These are phyloP conservation scores for Brachymystax lenok DNA, from an alignment of 2,797 vertebrate species.

Conservation along the genomic window DNA sequence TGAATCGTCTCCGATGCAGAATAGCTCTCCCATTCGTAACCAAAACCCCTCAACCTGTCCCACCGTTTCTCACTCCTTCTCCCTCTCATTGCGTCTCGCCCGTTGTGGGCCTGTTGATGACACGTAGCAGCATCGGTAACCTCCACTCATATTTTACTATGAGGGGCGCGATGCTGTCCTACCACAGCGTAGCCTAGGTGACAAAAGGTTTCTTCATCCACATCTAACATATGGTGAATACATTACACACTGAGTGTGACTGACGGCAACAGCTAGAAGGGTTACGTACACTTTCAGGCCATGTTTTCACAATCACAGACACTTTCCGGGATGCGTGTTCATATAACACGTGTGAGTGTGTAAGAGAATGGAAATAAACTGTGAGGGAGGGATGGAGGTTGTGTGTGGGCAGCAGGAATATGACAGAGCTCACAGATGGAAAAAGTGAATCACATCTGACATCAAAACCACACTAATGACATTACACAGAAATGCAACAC, in stretches of 20 bases:
- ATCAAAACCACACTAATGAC: conserved; percentile 22
- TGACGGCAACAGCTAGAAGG: conserved; percentile 59
- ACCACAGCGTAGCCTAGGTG: conserved; percentile 48
- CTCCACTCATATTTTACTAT: conserved; percentile 50
- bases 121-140: conserved; percentile 38
- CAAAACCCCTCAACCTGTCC: background rate
- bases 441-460: conserved; percentile 40
- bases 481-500: conserved; percentile 12
- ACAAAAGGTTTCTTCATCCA: conserved; percentile 63
- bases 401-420: conserved; percentile 42
- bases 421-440: conserved; percentile 49
- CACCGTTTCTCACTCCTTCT: background rate
- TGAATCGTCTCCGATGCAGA: background rate
- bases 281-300: conserved; percentile 65
- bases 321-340: conserved; percentile 55
- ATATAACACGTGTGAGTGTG: conserved; percentile 34
- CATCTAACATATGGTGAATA: conserved; percentile 65
- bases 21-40: background rate
- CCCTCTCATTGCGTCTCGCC: background rate
- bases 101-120: conserved; percentile 32
- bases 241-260: conserved; percentile 59
- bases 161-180: conserved; percentile 39
- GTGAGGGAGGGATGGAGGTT: no score
- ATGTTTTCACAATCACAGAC: conserved; percentile 65
- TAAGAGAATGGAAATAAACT: conserved; percentile 22